phyloP scores from a whole-genome alignment of 2,888 invertebrate genomes.

The Netelia fuscicornis region DNA sequence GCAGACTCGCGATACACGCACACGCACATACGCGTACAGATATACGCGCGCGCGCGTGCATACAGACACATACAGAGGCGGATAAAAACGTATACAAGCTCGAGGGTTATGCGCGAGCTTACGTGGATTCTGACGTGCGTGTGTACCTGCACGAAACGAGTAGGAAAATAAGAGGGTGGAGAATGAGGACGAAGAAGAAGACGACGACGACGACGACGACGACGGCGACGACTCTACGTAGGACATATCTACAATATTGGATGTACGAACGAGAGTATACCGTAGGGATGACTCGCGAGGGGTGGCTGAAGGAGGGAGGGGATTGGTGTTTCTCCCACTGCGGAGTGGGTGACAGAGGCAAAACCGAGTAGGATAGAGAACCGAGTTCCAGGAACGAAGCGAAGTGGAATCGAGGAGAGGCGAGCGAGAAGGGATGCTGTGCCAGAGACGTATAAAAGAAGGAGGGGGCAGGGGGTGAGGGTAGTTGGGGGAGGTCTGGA shows the following conservation, averaged over 20 bases:
- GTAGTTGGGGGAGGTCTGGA: constrained; percentile 73
- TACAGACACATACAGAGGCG: constrained; percentile 13
- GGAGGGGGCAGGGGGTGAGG: constrained; percentile 49
- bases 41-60: background rate
- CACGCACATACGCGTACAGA: too few relatives aligned
- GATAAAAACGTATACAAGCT: background rate
- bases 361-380: constrained; percentile 64
- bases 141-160: constrained; percentile 55
- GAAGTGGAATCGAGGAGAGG: constrained; percentile 71
- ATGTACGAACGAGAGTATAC: constrained; percentile 78
- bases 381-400: constrained; percentile 71
- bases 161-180: constrained; percentile 34
- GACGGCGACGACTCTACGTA: constrained; percentile 40
- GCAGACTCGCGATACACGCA: constrained; percentile 33
- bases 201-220: constrained; percentile 11
- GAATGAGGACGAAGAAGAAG: constrained; percentile 37
- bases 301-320: constrained; percentile 69
- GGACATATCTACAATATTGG: constrained; percentile 82
- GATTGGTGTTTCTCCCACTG: constrained; percentile 55
- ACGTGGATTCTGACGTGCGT: constrained; percentile 50
- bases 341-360: constrained; percentile 63
- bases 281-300: constrained; percentile 62
- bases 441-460: constrained; percentile 59
- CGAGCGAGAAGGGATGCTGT: constrained; percentile 55
- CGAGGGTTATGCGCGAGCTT: constrained; percentile 42